A percentile compares a stretch with the other conserved stretches of the same genome.
Conservation (phyloP, 2,888 invertebrate species). For the Abrostola triplasia region DNA sequence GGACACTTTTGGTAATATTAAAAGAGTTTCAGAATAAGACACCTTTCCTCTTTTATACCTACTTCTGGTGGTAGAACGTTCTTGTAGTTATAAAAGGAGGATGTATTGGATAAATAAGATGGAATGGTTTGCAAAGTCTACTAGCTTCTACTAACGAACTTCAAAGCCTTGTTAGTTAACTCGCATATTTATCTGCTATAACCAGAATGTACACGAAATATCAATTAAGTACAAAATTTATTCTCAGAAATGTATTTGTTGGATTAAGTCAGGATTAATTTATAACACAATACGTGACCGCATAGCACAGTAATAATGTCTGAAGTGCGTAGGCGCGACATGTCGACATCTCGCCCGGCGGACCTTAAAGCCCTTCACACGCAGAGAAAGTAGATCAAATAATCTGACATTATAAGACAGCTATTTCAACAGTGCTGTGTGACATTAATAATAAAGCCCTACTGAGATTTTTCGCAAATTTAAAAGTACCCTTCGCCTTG, state of each 20-base stretch:
- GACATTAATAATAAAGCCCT: conserved; percentile 8
- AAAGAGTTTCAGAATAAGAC: neutral
- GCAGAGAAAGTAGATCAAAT: conserved; percentile 49
- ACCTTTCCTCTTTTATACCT: neutral
- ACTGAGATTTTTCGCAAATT: neutral
- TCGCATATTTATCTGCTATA: neutral
- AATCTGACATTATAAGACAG: conserved; percentile 25
- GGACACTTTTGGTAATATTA: conserved; percentile 13
- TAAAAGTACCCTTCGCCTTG: no score
- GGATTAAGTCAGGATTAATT: conserved; percentile 34
- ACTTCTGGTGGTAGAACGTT: no score
- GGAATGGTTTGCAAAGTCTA: neutral
- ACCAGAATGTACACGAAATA: neutral
- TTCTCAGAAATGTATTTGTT: conserved; percentile 7
- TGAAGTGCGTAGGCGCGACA: conserved; percentile 49
- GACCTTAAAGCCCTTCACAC: conserved; percentile 44
- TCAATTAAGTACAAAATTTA: conserved; percentile 3
- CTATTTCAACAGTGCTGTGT: conserved; percentile 15
- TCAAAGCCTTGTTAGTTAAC: neutral
- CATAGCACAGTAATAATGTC: conserved; percentile 38
- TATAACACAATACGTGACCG: conserved; percentile 22
- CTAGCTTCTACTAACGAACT: neutral
- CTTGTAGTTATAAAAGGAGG: neutral
- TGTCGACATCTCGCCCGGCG: conserved; percentile 33
- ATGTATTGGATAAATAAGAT: no score